These are phyloP conservation scores for Campopleginae sp. DNA, from an alignment of 2,888 invertebrate genomes.

Conservation along the genomic window DNA sequence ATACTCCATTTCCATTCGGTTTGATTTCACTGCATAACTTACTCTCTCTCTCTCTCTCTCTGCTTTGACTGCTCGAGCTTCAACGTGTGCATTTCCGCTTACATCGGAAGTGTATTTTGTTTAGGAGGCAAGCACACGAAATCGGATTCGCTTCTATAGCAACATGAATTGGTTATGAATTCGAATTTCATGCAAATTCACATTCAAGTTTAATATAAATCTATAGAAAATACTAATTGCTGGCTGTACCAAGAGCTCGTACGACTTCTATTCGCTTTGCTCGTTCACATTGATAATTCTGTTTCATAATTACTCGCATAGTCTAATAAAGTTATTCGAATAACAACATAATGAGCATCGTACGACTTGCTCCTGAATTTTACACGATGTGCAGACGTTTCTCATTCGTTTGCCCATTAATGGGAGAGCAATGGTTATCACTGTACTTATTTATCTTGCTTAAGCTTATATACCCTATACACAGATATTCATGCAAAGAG, in stretches of 20 bases:
- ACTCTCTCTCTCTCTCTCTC: background rate
- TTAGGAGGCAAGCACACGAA: background rate
- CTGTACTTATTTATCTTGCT: background rate
- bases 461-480: background rate
- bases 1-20: constrained; percentile 42
- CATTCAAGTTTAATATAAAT: background rate
- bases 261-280: background rate
- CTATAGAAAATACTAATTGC: background rate
- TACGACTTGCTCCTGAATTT: background rate
- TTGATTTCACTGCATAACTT: background rate
- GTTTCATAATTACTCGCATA: background rate
- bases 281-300: background rate
- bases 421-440: constrained; percentile 41
- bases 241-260: background rate
- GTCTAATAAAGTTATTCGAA: background rate
- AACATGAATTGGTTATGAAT: background rate
- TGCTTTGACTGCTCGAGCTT: background rate
- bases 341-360: background rate
- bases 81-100: constrained; percentile 2
- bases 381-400: background rate
- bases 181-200: background rate
- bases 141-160: background rate
- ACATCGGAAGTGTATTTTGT: background rate
- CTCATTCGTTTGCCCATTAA: constrained; percentile 8
- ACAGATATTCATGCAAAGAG: constrained; percentile 4